A percentile compares a stretch with the other conserved stretches of the same genome.
These are phyloP conservation scores for Dryomyza anilis DNA, from an alignment of 2,888 invertebrate genomes.

Conservation along the genomic window DNA sequence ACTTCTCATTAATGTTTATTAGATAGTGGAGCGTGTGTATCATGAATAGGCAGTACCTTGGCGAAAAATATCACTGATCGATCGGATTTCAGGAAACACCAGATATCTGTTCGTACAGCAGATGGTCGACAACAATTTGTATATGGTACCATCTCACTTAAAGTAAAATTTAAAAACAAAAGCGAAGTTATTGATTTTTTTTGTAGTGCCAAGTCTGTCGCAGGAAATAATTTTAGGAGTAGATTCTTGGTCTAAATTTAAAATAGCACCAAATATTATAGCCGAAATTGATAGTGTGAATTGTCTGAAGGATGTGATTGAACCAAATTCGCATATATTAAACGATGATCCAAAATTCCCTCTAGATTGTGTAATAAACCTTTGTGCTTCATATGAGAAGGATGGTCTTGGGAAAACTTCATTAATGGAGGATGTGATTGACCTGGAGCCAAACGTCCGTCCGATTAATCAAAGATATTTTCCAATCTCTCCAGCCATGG, in stretches of 20 bases:
- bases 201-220: no score
- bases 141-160: no score
- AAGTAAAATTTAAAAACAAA: no score
- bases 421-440: constrained; percentile 4
- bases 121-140: no score
- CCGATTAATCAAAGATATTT: constrained; percentile 17
- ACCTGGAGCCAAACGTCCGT: constrained; percentile 12
- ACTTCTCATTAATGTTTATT: no score
- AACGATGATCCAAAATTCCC: background rate
- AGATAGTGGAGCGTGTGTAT: background rate
- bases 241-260: no score
- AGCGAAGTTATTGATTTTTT: no score
- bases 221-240: no score
- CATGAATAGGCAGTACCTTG: no score
- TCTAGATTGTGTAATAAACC: background rate
- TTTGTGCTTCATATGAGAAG: background rate
- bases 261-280: constrained; percentile 4
- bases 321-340: background rate
- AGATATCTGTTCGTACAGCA: background rate
- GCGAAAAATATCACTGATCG: background rate
- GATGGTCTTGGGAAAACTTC: constrained; percentile 11
- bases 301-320: background rate
- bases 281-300: background rate
- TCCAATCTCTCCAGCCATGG: constrained; percentile 17
- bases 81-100: background rate